Evolutionary conservation across 2,888 invertebrate species (phyloP).

Genomic region (Agrochola circellaris): DNA sequence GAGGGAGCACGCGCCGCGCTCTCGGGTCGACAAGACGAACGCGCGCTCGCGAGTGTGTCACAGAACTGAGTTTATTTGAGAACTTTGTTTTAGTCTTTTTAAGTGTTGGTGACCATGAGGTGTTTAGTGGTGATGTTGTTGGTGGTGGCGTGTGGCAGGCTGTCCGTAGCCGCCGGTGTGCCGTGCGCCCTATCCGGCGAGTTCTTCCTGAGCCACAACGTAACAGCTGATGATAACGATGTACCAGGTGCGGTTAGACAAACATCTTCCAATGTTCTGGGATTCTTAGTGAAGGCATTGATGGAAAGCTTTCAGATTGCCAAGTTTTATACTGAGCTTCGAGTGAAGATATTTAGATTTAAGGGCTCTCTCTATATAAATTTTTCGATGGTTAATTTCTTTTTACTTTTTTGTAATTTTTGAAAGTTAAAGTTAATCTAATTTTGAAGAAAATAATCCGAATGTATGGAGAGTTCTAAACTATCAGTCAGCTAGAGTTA

Average conservation of each 20-base stretch:
- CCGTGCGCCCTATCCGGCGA: conserved; percentile 82
- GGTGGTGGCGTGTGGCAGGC: conserved; percentile 77
- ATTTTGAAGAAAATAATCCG: not conserved
- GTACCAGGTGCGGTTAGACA: conserved; percentile 85
- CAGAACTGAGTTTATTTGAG: conserved; percentile 76
- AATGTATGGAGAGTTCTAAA: not conserved
- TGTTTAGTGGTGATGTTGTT: conserved; percentile 83
- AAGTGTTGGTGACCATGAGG: conserved; percentile 85
- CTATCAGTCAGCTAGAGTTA: not conserved
- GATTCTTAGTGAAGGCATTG: conserved; percentile 29
- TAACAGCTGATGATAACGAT: conserved; percentile 87
- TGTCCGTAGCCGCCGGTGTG: conserved; percentile 76
- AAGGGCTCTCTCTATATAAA: not conserved
- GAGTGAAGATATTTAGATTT: conserved; percentile 15
- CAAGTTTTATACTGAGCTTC: conserved; percentile 52
- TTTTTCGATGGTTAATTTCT: not conserved
- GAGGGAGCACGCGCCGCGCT: conserved; percentile 84
- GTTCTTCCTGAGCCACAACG: conserved; percentile 86
- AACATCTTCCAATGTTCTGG: conserved; percentile 68
- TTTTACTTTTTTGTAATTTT: not conserved
- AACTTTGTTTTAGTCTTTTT: conserved; percentile 71
- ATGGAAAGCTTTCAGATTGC: conserved; percentile 53
- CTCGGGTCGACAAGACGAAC: conserved; percentile 73
- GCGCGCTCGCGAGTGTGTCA: conserved; percentile 83
- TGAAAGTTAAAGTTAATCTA: not conserved